These are phyloP conservation scores for Orius insidiosus DNA, from an alignment of 1,140 invertebrate species.

Conservation along the genomic window DNA sequence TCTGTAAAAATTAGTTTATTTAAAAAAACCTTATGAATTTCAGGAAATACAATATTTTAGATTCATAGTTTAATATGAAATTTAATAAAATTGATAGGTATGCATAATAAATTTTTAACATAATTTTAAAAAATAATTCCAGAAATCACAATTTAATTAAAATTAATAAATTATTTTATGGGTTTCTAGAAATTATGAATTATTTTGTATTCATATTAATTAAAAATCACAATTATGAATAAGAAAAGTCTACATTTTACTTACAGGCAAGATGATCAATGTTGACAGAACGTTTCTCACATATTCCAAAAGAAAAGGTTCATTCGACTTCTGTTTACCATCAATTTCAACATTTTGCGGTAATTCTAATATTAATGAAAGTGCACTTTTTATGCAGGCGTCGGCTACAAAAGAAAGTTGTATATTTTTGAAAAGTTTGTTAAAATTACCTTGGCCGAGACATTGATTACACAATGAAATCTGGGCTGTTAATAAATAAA, in stretches of 20 bases:
- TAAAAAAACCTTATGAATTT: no score
- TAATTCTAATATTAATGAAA: constrained; percentile 62
- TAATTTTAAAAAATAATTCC: not conserved
- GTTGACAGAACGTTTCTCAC: constrained; percentile 65
- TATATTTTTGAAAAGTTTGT: constrained; percentile 10
- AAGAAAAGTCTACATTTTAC: constrained; percentile 20
- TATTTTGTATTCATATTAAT: no score
- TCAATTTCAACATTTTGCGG: constrained; percentile 57
- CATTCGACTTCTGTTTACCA: constrained; percentile 48
- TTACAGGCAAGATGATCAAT: constrained; percentile 67
- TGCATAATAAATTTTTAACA: no score
- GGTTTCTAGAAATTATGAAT: no score
- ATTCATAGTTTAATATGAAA: no score
- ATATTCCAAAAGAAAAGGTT: constrained; percentile 53
- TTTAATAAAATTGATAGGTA: no score
- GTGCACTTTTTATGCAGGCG: constrained; percentile 77
- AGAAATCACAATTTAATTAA: no score
- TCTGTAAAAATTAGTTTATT: no score
- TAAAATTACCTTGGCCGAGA: constrained; percentile 61
- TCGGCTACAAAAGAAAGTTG: constrained; percentile 45
- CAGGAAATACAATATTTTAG: no score
- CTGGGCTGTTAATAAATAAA: constrained; percentile 77
- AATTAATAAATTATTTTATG: no score
- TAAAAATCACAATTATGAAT: no score
- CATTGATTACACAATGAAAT: constrained; percentile 80